These are phyloP conservation scores for Autographa gamma DNA, from an alignment of 2,888 invertebrate species.

Conservation along the genomic window DNA sequence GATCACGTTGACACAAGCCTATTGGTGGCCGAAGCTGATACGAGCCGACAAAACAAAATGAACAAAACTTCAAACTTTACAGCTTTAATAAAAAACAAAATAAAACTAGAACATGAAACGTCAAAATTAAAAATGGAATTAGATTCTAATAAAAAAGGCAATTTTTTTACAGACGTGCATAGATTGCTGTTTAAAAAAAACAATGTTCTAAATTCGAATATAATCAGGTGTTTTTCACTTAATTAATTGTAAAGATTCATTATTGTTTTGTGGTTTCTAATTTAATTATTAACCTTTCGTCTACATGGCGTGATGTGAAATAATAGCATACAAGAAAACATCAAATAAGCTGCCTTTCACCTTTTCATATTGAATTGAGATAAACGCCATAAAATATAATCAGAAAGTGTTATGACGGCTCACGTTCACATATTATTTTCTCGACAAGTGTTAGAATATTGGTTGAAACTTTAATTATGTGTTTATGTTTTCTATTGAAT, in stretches of 20 bases:
- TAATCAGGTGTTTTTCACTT: no score
- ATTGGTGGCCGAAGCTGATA: neutral
- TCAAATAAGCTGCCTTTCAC: neutral
- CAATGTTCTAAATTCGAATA: no score
- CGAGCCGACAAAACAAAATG: neutral
- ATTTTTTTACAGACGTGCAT: no score
- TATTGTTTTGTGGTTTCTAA: neutral
- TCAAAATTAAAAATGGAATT: neutral
- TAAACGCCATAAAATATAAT: slow-evolving; percentile 10
- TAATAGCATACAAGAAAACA: neutral
- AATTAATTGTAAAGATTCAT: no score
- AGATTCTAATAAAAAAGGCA: no score
- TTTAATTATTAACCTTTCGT: neutral
- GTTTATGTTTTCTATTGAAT: neutral
- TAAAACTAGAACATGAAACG: neutral
- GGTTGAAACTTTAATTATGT: neutral
- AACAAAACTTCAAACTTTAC: neutral
- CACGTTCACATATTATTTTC: slow-evolving; percentile 10
- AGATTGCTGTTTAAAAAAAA: no score
- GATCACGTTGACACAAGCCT: slow-evolving; percentile 1
- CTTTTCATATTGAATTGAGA: slow-evolving; percentile 1
- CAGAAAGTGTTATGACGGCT: slow-evolving; percentile 25
- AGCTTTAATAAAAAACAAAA: neutral
- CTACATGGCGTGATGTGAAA: neutral
- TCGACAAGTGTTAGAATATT: neutral